Base-by-base conservation (phyloP, 2,797 vertebrate genomes). In the Manis pentadactyla region DNA sequence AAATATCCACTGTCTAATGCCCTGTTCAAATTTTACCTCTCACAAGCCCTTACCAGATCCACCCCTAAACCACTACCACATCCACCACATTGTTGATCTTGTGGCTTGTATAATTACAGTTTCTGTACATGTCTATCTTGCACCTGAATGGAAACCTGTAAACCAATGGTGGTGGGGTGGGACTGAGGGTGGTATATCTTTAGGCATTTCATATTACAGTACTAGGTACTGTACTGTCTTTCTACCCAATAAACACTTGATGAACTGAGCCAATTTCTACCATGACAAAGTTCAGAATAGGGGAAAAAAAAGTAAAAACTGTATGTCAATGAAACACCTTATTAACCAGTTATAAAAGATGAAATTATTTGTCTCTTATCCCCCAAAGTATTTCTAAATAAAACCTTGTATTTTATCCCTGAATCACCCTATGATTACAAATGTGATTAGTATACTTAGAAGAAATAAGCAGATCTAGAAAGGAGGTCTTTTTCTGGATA, bases 281-380 rank as follows among this genome's bases (percentile, higher is more conserved):
- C 57, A 63, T 39, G 29, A 88, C 23, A 95, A 87, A 96, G 42
- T 96, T 92, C 84, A 66, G 31, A 92, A 92, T 10, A 81, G 14
- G 25, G 39, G 3, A 34, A 79, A 64, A 29, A 86, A 64, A 78
- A 11, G 13, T 39, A 79, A 89, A 90, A n/a, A 59, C 51, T 84
- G 82, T 94, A 82, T 63, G 23, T 82, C 49, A 94, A 83, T 34
- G 27, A 90, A 93, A 97, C 8, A 90, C 5, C 42, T 82, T 55
- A 82, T 49, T 93, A 75, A 21, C 18, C 31, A 90, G 17, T 61
- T 90, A 39, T 29, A 92, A 64, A 46, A 96, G 93, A 97, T 92
- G 23, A 82, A 95, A 89, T 87, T 59, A 73, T 19, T 86, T 90
- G 66, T 81, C 25, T 75, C 31, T 59, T 84, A 94, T 71, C 39